Evolutionary conservation across 1,140 invertebrate species (phyloP), one percentile per base, ranked within the genome.

Genomic region (Cyclina sinensis): DNA sequence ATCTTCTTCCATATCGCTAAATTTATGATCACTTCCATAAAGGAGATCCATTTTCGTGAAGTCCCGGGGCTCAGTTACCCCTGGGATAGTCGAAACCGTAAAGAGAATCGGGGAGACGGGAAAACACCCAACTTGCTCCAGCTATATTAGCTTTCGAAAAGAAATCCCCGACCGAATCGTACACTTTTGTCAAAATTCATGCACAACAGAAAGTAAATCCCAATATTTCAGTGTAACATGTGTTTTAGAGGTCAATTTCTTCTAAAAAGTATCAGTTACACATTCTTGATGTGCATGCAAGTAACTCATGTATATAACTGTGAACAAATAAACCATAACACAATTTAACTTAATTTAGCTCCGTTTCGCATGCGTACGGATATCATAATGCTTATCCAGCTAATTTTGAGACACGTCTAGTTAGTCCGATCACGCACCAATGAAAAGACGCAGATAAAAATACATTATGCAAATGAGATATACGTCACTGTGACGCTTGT

Each of bases 1-100:
- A 80, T 92, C 90, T 90, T 94, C 91, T 59, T 94, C 93, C 89
- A 93, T 82, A 79, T 93, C 93, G 83, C 91, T 81, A 78, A 93
- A 89, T 90, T 94, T 94, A 84, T 92, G 90, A 90, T 93, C 93
- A 90, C 91, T 92, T 92, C 92, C 93, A 88, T 93, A 94, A 81
- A 94, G 93, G 83, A 93, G 65, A 92, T 94, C 93, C 93, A 94
- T 94, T 89, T 92, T 93, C 91, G 91, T 88, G 83, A 88, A 84
- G 91, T 92, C 93, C 93, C 91, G 84, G 91, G 89, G 86, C 82
- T 74, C 86, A 89, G 81, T 91, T 90, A 90, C 91, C 92, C 92
- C 91, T 90, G 90, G 90, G 92, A 91, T 88, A 90, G 92, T 89
- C 92, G 91, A 86, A 82, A 90, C 80, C 91, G 90, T 85, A 51